These are phyloP conservation scores for Novumbra hubbsi DNA, from an alignment of 2,797 vertebrate species.

Conservation along the genomic window DNA sequence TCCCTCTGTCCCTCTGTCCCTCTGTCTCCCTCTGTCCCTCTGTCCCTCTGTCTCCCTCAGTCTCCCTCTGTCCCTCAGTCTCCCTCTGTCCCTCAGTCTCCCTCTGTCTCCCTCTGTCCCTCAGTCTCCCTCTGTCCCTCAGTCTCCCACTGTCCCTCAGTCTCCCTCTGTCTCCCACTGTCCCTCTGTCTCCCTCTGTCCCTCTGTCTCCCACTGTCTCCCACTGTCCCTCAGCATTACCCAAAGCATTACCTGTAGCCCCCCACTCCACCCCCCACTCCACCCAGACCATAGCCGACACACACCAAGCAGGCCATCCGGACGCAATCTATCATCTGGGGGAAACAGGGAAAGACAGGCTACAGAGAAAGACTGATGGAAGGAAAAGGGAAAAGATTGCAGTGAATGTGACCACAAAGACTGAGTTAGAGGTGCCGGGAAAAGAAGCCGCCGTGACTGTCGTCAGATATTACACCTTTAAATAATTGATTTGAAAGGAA, in stretches of 20 bases:
- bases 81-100: too few relatives aligned
- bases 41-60: too few relatives aligned
- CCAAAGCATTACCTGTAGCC: background rate
- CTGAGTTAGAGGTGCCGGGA: background rate
- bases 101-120: too few relatives aligned
- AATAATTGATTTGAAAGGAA: conserved; percentile 44
- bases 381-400: background rate
- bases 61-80: too few relatives aligned
- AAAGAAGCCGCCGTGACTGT: conserved; percentile 3
- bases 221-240: too few relatives aligned
- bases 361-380: background rate
- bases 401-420: background rate
- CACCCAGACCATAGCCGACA: background rate
- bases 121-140: too few relatives aligned
- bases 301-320: background rate
- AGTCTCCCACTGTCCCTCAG: too few relatives aligned
- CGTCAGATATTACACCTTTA: conserved; percentile 62
- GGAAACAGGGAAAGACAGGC: background rate
- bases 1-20: too few relatives aligned
- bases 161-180: too few relatives aligned
- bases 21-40: too few relatives aligned
- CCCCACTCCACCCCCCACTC: background rate
- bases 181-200: too few relatives aligned
- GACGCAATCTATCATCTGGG: conserved; percentile 4
- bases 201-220: too few relatives aligned